Base-by-base conservation (phyloP, 2,797 vertebrate genomes). In the Poeciliopsis presidionis region DNA sequence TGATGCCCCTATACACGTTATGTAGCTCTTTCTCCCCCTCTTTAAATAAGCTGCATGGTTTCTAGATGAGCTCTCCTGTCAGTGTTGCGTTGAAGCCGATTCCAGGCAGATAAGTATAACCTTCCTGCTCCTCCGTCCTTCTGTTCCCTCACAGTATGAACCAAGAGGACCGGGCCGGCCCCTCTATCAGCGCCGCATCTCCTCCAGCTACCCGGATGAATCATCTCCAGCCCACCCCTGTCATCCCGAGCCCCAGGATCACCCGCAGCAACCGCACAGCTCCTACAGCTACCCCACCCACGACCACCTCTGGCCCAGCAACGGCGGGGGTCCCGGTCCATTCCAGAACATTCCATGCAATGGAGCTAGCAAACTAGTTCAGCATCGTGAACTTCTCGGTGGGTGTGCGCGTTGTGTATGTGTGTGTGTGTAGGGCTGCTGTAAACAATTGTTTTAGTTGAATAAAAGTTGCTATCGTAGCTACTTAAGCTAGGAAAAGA, bases 331-430 rank as follows among this genome's bases (percentile, higher is more conserved):
- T 90, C 95, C 97, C 75, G 90, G 95, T 90, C 95, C 96, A 4
- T 97, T 97, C 90, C 98, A 98, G 91, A 99, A 98, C 97, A 98
- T 99, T 97, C 98, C 98, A 88, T 99, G 98, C 95, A 99, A 98
- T 46, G 98, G 98, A 96, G 96, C 97, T 93, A 96, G 92, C 91
- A 95, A 97, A 79, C 92, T 97, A 7, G 90, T 92, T 75, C 96
- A 97, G 28, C 95, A 97, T 84, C 96, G 97, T 90, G 98, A 99
- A 81, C 90, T 97, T 94, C 90, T 98, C 91, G 98, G 98, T 99
- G 93, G 79, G 96, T 81, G 20, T 33, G 30, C 2, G 30, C 30
- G 30, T 33, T 18, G 28, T 0, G 57, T 41, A 20, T 25, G 16
- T 20, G 45, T 1, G 45, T 46, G 46, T 46, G 47, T 51, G 16